Percentiles rank a stretch among this genome's conserved stretches.
Conservation (phyloP, 64 coral and sea anemone genomes). For the Pocillopora verrucosa region DNA sequence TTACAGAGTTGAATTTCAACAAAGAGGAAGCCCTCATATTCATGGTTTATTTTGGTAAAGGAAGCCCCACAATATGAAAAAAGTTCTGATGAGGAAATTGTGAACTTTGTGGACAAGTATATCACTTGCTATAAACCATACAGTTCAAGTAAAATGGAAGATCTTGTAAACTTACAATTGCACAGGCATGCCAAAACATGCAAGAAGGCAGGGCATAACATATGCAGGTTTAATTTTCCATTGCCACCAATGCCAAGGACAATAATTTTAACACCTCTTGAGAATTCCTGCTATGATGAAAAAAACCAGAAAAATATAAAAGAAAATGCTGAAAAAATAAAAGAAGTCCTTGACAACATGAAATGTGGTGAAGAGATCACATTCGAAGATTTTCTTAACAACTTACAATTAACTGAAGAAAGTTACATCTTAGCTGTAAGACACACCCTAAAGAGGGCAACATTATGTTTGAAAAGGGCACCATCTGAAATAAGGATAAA, state of each 20-base stretch:
- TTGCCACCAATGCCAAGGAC: slow-evolving; percentile 37
- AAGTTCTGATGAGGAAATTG: slow-evolving; percentile 22
- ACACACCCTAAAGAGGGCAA: not conserved
- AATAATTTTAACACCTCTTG: slow-evolving; percentile 37
- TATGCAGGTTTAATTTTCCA: slow-evolving; percentile 49
- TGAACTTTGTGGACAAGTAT: slow-evolving; percentile 47
- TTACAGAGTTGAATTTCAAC: slow-evolving; percentile 33
- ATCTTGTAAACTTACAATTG: slow-evolving; percentile 32
- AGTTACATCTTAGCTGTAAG: slow-evolving; percentile 21
- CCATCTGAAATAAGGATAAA: slow-evolving; percentile 52
- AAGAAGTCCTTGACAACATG: slow-evolving; percentile 17
- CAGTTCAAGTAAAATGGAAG: slow-evolving; percentile 5
- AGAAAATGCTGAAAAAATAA: slow-evolving; percentile 12
- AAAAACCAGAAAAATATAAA: slow-evolving; percentile 17
- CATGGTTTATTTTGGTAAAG: slow-evolving; percentile 37
- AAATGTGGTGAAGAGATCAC: slow-evolving; percentile 38
- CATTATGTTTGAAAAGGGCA: slow-evolving; percentile 33
- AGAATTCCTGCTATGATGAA: slow-evolving; percentile 6
- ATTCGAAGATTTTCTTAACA: slow-evolving; percentile 40
- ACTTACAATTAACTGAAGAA: slow-evolving; percentile 30
- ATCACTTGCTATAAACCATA: slow-evolving; percentile 24
- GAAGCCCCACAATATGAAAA: slow-evolving; percentile 30
- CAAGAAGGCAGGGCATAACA: slow-evolving; percentile 26
- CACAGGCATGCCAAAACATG: slow-evolving; percentile 30
- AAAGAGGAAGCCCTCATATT: slow-evolving; percentile 36